Base-by-base conservation (phyloP, 2,113 vertebrate genomes). In the Panthera leo region DNA sequence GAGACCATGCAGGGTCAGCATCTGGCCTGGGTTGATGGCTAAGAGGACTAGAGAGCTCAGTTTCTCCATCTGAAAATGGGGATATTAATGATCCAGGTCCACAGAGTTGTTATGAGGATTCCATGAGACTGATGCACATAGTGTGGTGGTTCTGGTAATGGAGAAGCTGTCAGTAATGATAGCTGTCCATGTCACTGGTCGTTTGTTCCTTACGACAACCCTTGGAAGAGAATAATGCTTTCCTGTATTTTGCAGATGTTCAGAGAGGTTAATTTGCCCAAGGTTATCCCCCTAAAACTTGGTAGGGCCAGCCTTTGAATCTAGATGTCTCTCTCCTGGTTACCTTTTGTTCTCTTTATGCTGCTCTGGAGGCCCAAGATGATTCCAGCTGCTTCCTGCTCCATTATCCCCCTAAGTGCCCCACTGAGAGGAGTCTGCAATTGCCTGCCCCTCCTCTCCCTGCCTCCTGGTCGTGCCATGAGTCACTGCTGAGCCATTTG, bases 401-500 rank as follows among this genome's bases (percentile, higher is more conserved):
- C 97, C 94, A 71, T 98, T 95, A 70, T 96, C 95, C 67, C 92
- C 80, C 88, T 34, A 97, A 97, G 95, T 98, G 89, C 95, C 0
- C 25, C 94, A 93, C 97, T 97, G 94, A 85, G 79, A 97, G 1
- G 63, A 97, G 93, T 27, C 95, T 98, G 96, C 91, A 83, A 75
- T 94, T 97, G 97, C 97, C 91, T 5, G 51, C 92, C 61, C 78
- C 94, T 94, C 65, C 89, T 80, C 96, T 98, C 94, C 27, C 96
- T 98, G 97, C 90, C 92, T 87, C 91, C 98, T 97, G 96, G 97
- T 97, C 83, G 0, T 97, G 96, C 96, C 95, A 94, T 51, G 97
- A 98, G 97, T 98, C 98, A 98, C 98, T 97, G 97, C 96, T 79
- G 96, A 98, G 93, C 98, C 97, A 95, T 98, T 98, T 98, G 94